Evolutionary conservation across 2,888 invertebrate species (phyloP).

Genomic region (Patella caerulea): DNA sequence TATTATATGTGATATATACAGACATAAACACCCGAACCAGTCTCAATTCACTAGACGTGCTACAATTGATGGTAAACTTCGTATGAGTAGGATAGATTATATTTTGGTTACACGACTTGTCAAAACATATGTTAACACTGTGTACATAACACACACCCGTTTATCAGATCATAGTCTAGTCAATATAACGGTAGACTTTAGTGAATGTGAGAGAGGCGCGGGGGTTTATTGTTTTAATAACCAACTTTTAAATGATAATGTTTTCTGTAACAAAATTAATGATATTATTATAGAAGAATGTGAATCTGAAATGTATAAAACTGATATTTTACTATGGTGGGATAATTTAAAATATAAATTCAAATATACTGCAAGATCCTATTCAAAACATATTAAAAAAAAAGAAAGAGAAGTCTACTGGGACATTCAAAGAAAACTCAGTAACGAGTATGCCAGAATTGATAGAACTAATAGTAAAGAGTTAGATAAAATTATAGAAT

Average conservation of each 20-base stretch:
- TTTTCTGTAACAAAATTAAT: not conserved
- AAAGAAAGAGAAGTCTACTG: conserved; percentile 15
- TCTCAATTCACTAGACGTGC: too few relatives aligned
- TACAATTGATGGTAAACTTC: too few relatives aligned
- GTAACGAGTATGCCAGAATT: too few relatives aligned
- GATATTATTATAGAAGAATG: not conserved
- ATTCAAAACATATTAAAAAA: conserved; percentile 11
- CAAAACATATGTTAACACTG: not conserved
- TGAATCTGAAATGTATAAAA: not conserved
- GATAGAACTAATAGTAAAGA: too few relatives aligned
- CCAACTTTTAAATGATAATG: not conserved
- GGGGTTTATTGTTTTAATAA: too few relatives aligned
- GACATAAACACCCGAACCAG: not conserved
- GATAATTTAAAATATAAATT: conserved; percentile 30
- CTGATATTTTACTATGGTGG: conserved; percentile 24
- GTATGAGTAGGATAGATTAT: not conserved
- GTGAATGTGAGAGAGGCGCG: not conserved
- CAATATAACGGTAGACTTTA: not conserved
- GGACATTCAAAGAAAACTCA: too few relatives aligned
- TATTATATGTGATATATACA: not conserved
- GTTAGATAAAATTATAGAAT: too few relatives aligned
- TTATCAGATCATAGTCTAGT: not conserved
- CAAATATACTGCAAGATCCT: conserved; percentile 13
- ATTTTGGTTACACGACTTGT: not conserved
- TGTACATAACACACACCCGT: not conserved